Evolutionary conservation across 2,113 vertebrate genomes (phyloP).

Genomic region (Rhinopithecus roxellana): DNA sequence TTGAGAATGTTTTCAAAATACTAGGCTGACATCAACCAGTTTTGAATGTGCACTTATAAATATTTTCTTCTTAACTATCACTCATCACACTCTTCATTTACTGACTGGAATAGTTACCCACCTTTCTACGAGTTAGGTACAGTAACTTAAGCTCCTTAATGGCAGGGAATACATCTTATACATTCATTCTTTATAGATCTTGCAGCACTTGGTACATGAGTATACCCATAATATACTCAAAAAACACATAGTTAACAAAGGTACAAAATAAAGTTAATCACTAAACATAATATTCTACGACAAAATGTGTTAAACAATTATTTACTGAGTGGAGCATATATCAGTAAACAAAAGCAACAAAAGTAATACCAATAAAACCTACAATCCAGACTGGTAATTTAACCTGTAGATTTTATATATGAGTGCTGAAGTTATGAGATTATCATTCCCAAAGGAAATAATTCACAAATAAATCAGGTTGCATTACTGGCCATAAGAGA

Average conservation of each 20-base stretch:
- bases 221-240: not conserved
- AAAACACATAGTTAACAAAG: conserved; percentile 13
- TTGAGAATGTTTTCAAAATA: conserved; percentile 45
- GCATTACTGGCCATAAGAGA: not conserved
- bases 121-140: not conserved
- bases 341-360: conserved; percentile 32
- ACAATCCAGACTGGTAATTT: not conserved
- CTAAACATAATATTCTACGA: not conserved
- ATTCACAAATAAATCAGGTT: conserved; percentile 32
- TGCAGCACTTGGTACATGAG: not conserved
- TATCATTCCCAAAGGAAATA: conserved; percentile 47
- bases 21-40: not conserved
- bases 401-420: conserved; percentile 18
- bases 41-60: not conserved
- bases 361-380: conserved; percentile 16
- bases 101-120: not conserved
- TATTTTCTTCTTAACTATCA: conserved; percentile 34
- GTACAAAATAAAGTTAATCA: not conserved
- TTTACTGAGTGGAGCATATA: not conserved
- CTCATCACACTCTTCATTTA: not conserved
- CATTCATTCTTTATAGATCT: not conserved
- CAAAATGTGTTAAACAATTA: conserved; percentile 26
- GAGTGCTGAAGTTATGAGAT: not conserved
- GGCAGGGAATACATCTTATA: not conserved
- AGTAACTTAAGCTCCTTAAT: conserved; percentile 7